These are phyloP conservation scores for Pristionchus exspectatus DNA, from an alignment of 2,888 invertebrate species.

Conservation along the genomic window DNA sequence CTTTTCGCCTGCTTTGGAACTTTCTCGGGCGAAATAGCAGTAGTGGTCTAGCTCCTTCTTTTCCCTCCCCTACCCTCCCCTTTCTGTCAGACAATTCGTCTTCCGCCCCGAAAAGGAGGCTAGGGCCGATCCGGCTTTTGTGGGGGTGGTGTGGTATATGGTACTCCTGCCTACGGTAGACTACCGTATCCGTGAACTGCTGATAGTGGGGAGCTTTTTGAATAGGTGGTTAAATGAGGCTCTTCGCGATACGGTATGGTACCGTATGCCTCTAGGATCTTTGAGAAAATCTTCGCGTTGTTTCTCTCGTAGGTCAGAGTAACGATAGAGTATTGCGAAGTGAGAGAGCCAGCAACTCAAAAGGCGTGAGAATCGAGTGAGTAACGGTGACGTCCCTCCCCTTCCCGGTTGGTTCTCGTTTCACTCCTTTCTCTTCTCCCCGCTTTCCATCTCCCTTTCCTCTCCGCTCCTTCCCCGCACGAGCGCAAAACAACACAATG, in stretches of 20 bases:
- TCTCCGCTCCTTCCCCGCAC: neutral
- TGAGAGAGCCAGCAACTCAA: neutral
- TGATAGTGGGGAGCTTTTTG: too few species aligned
- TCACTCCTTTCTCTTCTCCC: conserved; percentile 10
- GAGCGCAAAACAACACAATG: conserved; percentile 26
- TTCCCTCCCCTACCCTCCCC: neutral
- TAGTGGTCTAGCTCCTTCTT: neutral
- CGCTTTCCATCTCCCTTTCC: neutral
- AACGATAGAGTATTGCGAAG: neutral
- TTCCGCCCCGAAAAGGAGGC: too few species aligned
- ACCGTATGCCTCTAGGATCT: too few species aligned
- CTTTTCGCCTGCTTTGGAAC: conserved; percentile 1
- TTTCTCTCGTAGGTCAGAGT: neutral
- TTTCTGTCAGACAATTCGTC: too few species aligned
- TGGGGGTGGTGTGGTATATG: too few species aligned
- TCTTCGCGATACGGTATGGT: too few species aligned
- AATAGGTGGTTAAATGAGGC: too few species aligned
- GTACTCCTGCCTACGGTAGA: too few species aligned
- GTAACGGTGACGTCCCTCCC: neutral
- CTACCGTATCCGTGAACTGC: too few species aligned
- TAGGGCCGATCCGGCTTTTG: too few species aligned
- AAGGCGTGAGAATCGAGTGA: neutral
- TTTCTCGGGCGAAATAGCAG: neutral
- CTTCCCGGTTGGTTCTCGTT: conserved; percentile 33
- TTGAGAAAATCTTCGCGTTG: too few species aligned